Base-by-base conservation (phyloP, 2,113 vertebrate genomes). In the Anser brachyrhynchus region DNA sequence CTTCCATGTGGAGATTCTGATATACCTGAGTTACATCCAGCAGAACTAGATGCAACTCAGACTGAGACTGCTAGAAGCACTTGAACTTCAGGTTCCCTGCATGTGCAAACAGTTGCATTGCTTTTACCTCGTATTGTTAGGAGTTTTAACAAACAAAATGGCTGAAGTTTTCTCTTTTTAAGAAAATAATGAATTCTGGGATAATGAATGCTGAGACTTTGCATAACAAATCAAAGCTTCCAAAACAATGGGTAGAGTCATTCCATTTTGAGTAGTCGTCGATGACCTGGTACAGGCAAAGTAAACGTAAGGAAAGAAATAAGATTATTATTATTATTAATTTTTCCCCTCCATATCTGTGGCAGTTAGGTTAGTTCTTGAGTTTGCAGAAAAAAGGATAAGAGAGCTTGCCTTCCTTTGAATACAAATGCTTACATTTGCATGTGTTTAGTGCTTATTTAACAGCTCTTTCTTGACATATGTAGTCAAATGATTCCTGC, bases 1-100 rank as follows among this genome's bases (percentile, higher is more conserved):
- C 5, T 28, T 70, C 3, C 52, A 10, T 0, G 0, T 25, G 22
- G 26, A 37, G 21, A 49, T 44, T n/a, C 9, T 37, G 58, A 29
- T 4, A 46, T 58, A 4, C 6, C 12, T 66, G 64, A 81, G n/a
- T 35, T 89, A 52, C 4, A 28, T 6, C 35, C 41, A 71, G 39
- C 39, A 43, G 29, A 6, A 1, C 11, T 46, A 25, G 22, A 51
- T 51, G 23, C 23, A 25, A 51, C 51, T 51, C 23, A 49, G 55
- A 79, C n/a, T 46, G 21, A 84, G 18, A 9, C 43, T 62, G 14
- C 55, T 69, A 44, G 23, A n/a, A 55, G 51, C n/a, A 26, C 19
- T 26, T n/a, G 28, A 11, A 12, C 33, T 82, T 81, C 41, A 57
- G 13, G 8, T 74, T 84, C 21, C 26, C 58, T 22, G 11, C 4